Conservation (phyloP, 2,113 vertebrate genomes). For the Oncorhynchus gorbuscha region DNA sequence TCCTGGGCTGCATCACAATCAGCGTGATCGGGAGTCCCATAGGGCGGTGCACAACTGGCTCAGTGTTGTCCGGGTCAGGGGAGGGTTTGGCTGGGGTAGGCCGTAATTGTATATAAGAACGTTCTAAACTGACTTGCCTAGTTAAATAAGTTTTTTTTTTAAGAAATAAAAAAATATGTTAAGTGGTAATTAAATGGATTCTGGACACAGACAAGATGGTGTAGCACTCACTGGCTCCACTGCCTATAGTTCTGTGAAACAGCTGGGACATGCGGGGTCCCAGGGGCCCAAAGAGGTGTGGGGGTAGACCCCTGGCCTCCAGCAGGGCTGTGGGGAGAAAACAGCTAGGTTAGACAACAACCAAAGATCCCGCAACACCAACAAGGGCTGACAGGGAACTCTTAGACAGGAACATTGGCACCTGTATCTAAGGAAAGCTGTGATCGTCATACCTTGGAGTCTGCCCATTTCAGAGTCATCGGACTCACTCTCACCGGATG, state of each 20-base stretch:
- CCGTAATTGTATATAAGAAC: too few relatives aligned
- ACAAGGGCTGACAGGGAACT: not conserved
- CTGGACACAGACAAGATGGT: not conserved
- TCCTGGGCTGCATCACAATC: too few relatives aligned
- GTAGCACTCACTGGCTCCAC: conserved; percentile 91
- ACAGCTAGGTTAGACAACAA: too few relatives aligned
- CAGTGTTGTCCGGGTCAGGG: too few relatives aligned
- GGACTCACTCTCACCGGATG: conserved; percentile 98
- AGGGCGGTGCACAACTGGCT: too few relatives aligned
- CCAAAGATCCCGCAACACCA: not conserved
- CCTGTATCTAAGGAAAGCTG: not conserved
- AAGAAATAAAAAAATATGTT: not conserved
- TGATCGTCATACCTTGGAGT: conserved; percentile 84
- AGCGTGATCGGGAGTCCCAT: too few relatives aligned
- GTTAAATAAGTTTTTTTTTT: too few relatives aligned
- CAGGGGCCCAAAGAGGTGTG: conserved; percentile 97
- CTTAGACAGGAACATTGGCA: not conserved
- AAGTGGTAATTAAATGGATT: not conserved
- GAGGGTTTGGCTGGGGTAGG: too few relatives aligned
- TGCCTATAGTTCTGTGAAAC: conserved; percentile 99
- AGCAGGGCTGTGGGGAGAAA: conserved; percentile 79
- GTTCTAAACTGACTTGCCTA: too few relatives aligned
- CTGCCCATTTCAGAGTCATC: conserved; percentile 99
- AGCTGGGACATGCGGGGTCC: conserved; percentile 98
- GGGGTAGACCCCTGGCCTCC: conserved; percentile 97